Evolutionary conservation across 2,888 invertebrate genomes (phyloP).

Genomic region (Pocota personata): DNA sequence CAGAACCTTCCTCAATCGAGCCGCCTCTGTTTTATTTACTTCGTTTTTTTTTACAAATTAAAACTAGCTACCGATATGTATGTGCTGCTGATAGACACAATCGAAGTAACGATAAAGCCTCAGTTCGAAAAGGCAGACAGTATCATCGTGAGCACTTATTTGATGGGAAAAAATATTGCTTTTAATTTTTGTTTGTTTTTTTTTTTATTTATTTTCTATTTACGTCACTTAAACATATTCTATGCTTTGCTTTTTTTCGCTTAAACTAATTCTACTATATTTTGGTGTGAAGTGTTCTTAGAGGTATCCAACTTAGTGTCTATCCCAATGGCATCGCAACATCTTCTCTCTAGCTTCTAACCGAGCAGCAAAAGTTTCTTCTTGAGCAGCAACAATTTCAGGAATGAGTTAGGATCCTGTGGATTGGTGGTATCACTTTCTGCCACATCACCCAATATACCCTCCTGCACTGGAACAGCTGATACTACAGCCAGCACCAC

Average conservation of each 20-base stretch:
- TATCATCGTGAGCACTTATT: no score
- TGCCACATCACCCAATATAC: constrained; percentile 36
- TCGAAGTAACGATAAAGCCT: no score
- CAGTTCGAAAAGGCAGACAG: no score
- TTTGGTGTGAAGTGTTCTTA: constrained; percentile 20
- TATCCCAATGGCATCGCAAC: constrained; percentile 36
- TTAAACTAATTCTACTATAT: constrained; percentile 32
- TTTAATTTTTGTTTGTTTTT: background rate
- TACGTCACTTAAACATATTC: constrained; percentile 40
- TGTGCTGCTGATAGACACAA: no score
- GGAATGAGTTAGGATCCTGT: constrained; percentile 48
- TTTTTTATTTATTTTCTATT: constrained; percentile 33
- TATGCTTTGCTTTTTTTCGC: constrained; percentile 1
- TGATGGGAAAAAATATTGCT: no score
- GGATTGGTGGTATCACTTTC: constrained; percentile 55
- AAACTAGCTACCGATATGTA: no score
- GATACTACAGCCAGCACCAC: constrained; percentile 43
- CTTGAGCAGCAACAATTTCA: constrained; percentile 60
- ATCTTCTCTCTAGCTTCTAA: background rate
- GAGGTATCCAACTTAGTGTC: constrained; percentile 35
- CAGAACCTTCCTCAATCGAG: no score
- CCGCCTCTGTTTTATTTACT: no score
- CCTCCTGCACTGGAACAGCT: constrained; percentile 61
- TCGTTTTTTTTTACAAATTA: no score
- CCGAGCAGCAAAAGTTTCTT: constrained; percentile 61